phyloP scores from a whole-genome alignment of 2,113 vertebrate genomes.

The Cavia porcellus region DNA sequence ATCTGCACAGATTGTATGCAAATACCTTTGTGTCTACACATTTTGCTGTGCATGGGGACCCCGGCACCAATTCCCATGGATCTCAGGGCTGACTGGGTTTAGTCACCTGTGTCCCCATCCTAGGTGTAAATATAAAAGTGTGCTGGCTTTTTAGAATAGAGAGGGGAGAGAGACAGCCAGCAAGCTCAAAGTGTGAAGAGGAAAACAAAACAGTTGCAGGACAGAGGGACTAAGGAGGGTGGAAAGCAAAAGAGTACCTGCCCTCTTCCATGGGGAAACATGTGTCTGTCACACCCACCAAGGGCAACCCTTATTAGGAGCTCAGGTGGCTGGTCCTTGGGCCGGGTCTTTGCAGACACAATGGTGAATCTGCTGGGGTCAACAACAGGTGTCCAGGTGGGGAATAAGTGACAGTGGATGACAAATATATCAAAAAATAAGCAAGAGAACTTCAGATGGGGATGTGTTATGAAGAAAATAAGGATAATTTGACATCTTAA shows the following conservation, averaged over 20 bases:
- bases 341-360: background rate
- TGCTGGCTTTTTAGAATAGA: background rate
- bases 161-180: background rate
- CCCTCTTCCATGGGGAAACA: background rate
- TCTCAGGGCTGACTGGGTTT: no score
- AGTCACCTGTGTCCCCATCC: background rate
- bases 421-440: background rate
- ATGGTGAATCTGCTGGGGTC: background rate
- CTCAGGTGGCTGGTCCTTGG: background rate
- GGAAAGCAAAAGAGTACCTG: background rate
- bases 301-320: background rate
- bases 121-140: background rate
- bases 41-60: background rate
- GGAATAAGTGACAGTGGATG: background rate
- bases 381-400: background rate
- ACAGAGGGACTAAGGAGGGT: background rate
- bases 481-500: background rate
- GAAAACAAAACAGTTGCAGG: fast-evolving
- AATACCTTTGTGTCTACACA: no score
- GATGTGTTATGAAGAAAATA: background rate
- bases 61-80: background rate
- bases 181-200: background rate
- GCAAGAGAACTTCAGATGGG: background rate
- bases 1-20: background rate
- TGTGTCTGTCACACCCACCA: background rate